A percentile compares a stretch with the other conserved stretches of the same genome.
phyloP scores from a whole-genome alignment of 2,113 vertebrate species.

The Forbesichthys agassizii region DNA sequence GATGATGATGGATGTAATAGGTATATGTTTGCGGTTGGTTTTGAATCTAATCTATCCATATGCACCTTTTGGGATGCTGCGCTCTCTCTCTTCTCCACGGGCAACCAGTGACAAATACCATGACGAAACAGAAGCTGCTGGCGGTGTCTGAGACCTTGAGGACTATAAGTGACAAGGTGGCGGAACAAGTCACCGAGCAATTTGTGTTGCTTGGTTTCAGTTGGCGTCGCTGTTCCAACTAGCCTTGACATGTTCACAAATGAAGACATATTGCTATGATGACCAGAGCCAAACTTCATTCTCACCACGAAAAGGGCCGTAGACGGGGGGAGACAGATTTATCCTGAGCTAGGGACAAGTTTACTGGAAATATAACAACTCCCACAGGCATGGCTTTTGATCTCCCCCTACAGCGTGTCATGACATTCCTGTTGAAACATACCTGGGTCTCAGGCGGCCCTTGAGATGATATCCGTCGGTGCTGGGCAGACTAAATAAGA shows the following conservation, averaged over 20 bases:
- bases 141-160: conserved; percentile 37
- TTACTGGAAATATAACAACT: no score
- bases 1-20: no score
- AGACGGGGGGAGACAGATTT: no score
- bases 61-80: no score
- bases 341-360: no score
- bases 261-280: conserved; percentile 49
- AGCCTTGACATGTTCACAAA: conserved; percentile 32
- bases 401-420: conserved; percentile 41
- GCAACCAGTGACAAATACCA: no score
- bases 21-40: no score
- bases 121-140: background rate
- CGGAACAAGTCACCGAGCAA: conserved; percentile 42
- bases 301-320: background rate
- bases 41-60: no score
- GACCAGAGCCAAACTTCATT: background rate
- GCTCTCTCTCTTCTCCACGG: no score
- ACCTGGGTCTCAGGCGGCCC: conserved; percentile 36
- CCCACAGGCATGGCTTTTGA: background rate
- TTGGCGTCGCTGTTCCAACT: conserved; percentile 34
- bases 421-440: conserved; percentile 19
- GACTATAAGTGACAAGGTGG: conserved; percentile 23
- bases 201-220: conserved; percentile 51
- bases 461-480: conserved; percentile 19
- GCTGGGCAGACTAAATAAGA: conserved; percentile 26